Base-by-base conservation (phyloP, 2,797 vertebrate genomes). In the Melanotaenia maccullochi region DNA sequence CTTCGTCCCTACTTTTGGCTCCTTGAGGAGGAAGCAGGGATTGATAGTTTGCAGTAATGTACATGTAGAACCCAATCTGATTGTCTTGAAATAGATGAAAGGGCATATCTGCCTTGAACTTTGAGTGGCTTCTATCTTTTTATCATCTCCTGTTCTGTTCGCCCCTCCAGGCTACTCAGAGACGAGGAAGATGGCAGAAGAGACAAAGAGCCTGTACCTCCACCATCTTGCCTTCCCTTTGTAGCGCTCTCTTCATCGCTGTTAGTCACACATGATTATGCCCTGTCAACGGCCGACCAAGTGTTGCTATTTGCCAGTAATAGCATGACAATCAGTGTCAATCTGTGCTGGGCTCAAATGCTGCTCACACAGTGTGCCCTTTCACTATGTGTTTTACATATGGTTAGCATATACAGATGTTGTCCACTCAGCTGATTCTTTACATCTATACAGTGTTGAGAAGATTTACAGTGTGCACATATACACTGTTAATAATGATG, bases 31-130 rank as follows among this genome's bases (percentile, higher is more conserved):
- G 62, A 62, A 79, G 80, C 60, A 63, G 30, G 82, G 84, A 83
- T 90, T 85, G 83, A 74, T 85, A 81, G 90, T 93, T 92, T 90
- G 82, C 65, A 60, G 78, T 90, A 82, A 94, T 88, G 90, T 85
- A 83, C 83, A 93, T 89, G 85, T 82, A 80, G 89, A 91, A 90
- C 70, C 90, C 87, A 79, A 87, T 84, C 73, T 92, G 90, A 94
- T 94, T 93, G 92, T 92, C 91, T 93, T 82, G 86, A 85, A 92
- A 92, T 79, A 93, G 93, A 94, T 94, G 92, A 94, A 95, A 95
- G 94, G 87, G 85, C 89, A 86, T 81, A 82, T 79, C 75, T 80
- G 88, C 93, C 92, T 93, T 92, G 85, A 93, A 93, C 92, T 91
- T 74, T 87, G 90, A 95, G 92, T 94, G 91, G 87, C 87, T 90